A percentile compares a stretch with the other conserved stretches of the same genome.
phyloP scores from a whole-genome alignment of 2,888 invertebrate genomes.

The Cheiracanthium punctorium region DNA sequence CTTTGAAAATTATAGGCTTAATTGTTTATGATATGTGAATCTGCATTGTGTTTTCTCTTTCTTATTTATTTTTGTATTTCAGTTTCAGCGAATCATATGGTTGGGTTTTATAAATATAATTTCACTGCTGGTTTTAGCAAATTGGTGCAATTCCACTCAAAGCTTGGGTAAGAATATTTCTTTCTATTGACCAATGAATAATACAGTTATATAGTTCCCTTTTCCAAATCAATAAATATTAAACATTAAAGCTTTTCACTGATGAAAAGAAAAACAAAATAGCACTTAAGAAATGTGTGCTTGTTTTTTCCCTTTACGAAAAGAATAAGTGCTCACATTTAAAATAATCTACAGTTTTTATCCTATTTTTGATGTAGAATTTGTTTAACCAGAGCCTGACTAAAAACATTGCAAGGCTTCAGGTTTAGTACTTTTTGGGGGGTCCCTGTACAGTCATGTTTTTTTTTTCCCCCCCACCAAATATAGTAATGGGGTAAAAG shows the following conservation, averaged over 20 bases:
- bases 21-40: no score
- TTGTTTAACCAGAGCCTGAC: no score
- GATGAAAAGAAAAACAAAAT: neutral
- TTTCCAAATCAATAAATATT: neutral
- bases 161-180: slow-evolving; percentile 57
- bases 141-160: slow-evolving; percentile 53
- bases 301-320: neutral
- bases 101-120: slow-evolving; percentile 48
- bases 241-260: neutral
- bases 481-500: no score
- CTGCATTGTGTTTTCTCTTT: no score
- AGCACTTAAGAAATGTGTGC: neutral
- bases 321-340: neutral
- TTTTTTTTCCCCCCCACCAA: no score
- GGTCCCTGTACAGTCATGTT: no score
- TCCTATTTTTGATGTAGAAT: no score
- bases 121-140: slow-evolving; percentile 49
- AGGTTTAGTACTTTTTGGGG: no score
- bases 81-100: slow-evolving; percentile 65
- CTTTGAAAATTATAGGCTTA: no score
- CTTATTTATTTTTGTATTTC: slow-evolving; percentile 5
- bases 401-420: no score
- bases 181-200: neutral
- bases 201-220: no score
- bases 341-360: no score